Base-by-base conservation (phyloP, 2,113 vertebrate species). In the Neogale vison region DNA sequence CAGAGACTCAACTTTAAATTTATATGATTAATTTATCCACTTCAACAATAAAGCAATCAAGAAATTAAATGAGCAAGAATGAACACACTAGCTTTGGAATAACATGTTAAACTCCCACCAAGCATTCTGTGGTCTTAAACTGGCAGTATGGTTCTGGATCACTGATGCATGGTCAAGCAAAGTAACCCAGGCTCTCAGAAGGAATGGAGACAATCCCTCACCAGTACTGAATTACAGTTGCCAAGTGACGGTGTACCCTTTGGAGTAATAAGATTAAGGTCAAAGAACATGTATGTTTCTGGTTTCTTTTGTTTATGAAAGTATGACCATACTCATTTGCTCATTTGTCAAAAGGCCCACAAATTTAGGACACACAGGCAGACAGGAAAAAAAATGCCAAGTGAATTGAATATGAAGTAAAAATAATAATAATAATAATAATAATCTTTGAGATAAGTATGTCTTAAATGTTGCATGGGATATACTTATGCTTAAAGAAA, bases 1-100 rank as follows among this genome's bases (percentile, higher is more conserved):
- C 12, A 21, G 4, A 94, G 34, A 80, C 12, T 91, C 21, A 81
- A 88, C 10, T 88, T 94, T 36, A 96, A 63, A 39, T 93, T 61
- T 88, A 45, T 36, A 74, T 71, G 82, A 88, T 95, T 93, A 88
- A 96, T 88, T 69, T 88, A 90, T 29, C 4, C 29, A 82, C 31
- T 39, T 88, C 65, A 88, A 88, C 57, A 94, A 94, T 55, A 83
- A 96, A 95, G 7, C 36, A 61, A 74, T 77, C 8, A 52, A 90
- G 81, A 95, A 86, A 61, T 84, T 93, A 83, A 93, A 77, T 85
- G 59, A 88, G 36, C 29, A 95, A 91, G 36, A 96, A 57, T 63
- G 65, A 90, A 71, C 29, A 91, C 15, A 76, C 20, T 83, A 47
- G 29, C 59, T 84, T 90, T 91, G 52, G 61, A 92, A 72, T 59